Evolutionary conservation across 2,113 vertebrate genomes (phyloP).

Genomic region (Diadophis punctatus): DNA sequence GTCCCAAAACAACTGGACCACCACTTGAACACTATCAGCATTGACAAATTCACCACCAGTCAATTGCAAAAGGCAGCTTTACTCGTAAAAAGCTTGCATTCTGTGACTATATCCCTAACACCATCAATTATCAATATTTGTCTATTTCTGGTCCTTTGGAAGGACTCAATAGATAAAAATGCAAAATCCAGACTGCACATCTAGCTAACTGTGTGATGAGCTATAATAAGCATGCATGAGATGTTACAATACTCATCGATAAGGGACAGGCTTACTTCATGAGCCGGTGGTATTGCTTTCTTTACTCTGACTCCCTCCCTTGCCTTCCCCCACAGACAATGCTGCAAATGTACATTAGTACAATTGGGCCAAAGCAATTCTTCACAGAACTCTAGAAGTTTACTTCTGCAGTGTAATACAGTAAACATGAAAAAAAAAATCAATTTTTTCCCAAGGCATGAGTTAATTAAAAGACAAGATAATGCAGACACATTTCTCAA

Average conservation of each 20-base stretch:
- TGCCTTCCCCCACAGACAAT: not conserved
- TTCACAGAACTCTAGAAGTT: not conserved
- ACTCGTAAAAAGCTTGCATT: not conserved
- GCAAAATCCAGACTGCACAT: not conserved
- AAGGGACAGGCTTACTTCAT: not conserved
- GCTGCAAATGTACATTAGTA: not conserved
- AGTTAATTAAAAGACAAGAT: slow-evolving; percentile 21
- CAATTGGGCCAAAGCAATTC: not conserved
- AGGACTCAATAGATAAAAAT: not conserved
- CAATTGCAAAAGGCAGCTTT: not conserved
- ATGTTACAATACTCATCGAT: not conserved
- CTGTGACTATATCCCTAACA: not conserved
- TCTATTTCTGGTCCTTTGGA: not conserved
- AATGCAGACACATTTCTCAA: slow-evolving; percentile 4
- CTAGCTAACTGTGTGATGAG: not conserved
- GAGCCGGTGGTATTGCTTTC: not conserved
- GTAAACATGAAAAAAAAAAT: not conserved
- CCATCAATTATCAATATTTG: not conserved
- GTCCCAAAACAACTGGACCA: not conserved
- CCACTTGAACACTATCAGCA: not conserved
- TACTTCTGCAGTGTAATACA: not conserved
- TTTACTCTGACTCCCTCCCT: not conserved
- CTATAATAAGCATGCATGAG: not conserved
- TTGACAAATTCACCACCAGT: not conserved
- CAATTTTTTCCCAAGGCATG: slow-evolving; percentile 4